phyloP scores from a whole-genome alignment of 2,113 vertebrate species.

The Daubentonia madagascariensis region DNA sequence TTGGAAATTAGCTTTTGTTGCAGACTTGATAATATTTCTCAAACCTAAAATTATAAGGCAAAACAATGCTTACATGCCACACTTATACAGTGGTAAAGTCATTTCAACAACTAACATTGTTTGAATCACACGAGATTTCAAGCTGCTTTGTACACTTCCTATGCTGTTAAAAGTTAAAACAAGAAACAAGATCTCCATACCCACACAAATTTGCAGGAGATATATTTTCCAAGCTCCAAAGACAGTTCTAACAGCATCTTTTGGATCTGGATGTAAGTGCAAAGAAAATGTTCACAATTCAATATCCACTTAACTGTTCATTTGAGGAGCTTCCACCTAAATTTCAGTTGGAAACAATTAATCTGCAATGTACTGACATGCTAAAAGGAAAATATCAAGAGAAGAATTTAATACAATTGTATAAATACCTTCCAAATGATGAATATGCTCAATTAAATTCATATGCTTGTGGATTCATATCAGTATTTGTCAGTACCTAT shows the following conservation, averaged over 20 bases:
- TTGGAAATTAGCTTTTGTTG: conserved; percentile 18
- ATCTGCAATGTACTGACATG: conserved; percentile 29
- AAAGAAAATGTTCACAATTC: conserved; percentile 25
- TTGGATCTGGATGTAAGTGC: neutral
- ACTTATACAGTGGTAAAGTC: neutral
- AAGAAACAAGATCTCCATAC: neutral
- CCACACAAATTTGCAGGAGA: neutral
- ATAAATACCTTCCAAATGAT: conserved; percentile 13
- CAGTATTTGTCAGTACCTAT: conserved; percentile 18
- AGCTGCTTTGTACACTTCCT: neutral
- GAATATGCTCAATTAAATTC: conserved; percentile 46
- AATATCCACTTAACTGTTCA: conserved; percentile 31
- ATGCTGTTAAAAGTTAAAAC: neutral
- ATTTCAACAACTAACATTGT: neutral
- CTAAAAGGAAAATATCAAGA: conserved; percentile 52
- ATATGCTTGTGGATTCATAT: neutral
- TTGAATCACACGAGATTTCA: neutral
- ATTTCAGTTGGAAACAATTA: conserved; percentile 48
- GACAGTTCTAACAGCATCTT: neutral
- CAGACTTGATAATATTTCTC: neutral
- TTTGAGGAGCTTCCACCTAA: neutral
- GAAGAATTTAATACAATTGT: conserved; percentile 33
- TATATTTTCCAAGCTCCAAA: neutral
- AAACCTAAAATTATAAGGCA: neutral
- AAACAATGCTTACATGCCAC: neutral